These are phyloP conservation scores for Drosophila virilis DNA, from an alignment of 1,140 invertebrate species.

Conservation along the genomic window DNA sequence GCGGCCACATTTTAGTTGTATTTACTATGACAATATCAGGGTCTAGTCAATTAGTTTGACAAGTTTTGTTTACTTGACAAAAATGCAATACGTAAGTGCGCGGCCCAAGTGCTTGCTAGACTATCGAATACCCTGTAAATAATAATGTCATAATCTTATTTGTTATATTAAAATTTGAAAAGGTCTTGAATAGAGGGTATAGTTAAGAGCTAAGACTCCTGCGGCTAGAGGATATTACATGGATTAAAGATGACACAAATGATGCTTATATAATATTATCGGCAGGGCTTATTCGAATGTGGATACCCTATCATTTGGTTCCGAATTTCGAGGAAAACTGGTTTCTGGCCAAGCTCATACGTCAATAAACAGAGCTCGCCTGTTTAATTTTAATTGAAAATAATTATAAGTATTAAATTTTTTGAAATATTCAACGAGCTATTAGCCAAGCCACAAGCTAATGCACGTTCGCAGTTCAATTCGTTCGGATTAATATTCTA, in stretches of 20 bases:
- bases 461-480: background rate
- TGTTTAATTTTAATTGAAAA: background rate
- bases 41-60: slow-evolving; percentile 4
- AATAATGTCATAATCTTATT: background rate
- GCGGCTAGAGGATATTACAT: too few relatives aligned
- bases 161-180: too few relatives aligned
- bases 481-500: slow-evolving; percentile 4
- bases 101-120: background rate
- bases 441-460: background rate
- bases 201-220: too few relatives aligned
- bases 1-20: background rate
- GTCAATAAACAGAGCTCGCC: background rate
- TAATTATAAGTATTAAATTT: background rate
- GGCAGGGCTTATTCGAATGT: background rate
- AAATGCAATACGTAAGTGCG: background rate
- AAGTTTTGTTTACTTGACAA: slow-evolving; percentile 1
- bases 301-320: background rate
- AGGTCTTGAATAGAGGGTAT: too few relatives aligned
- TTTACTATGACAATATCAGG: slow-evolving; percentile 13
- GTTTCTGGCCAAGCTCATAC: background rate
- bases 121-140: too few relatives aligned
- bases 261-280: background rate
- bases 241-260: too few relatives aligned
- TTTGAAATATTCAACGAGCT: background rate
- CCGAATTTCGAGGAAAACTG: too few relatives aligned